phyloP scores from a whole-genome alignment of 2,113 vertebrate genomes.

The Athene cunicularia region DNA sequence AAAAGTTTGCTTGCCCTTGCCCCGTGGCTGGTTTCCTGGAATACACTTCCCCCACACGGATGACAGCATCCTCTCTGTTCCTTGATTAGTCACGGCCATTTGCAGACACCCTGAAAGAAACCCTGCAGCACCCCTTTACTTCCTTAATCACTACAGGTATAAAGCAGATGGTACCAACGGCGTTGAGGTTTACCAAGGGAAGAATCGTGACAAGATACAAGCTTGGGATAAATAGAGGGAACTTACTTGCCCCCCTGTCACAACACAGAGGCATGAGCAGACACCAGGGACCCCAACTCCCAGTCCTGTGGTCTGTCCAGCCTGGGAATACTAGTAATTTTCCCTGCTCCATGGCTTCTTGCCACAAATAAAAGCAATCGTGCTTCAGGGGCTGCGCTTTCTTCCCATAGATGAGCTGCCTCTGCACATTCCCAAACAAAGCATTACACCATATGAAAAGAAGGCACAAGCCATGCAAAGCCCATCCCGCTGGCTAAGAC shows the following conservation, averaged over 20 bases:
- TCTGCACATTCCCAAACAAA: slow-evolving; percentile 68
- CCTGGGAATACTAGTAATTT: background rate
- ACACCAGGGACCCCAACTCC: background rate
- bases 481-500: slow-evolving; percentile 74
- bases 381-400: background rate
- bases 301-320: background rate
- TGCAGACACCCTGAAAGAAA: background rate
- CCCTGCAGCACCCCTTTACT: background rate
- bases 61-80: background rate
- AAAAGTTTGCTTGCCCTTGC: background rate
- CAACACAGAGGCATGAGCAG: background rate
- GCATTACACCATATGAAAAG: slow-evolving; percentile 74
- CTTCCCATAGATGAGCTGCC: slow-evolving; percentile 45
- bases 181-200: accelerated
- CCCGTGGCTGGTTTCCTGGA: background rate
- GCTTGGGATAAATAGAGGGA: accelerated
- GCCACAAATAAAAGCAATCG: background rate
- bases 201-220: background rate
- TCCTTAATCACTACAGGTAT: accelerated
- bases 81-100: accelerated
- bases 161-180: background rate
- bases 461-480: slow-evolving; percentile 65
- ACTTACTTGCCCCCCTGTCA: background rate
- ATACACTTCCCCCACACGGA: accelerated
- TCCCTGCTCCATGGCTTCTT: background rate